These are phyloP conservation scores for Pygocentrus nattereri DNA, from an alignment of 2,797 vertebrate genomes.

Conservation along the genomic window DNA sequence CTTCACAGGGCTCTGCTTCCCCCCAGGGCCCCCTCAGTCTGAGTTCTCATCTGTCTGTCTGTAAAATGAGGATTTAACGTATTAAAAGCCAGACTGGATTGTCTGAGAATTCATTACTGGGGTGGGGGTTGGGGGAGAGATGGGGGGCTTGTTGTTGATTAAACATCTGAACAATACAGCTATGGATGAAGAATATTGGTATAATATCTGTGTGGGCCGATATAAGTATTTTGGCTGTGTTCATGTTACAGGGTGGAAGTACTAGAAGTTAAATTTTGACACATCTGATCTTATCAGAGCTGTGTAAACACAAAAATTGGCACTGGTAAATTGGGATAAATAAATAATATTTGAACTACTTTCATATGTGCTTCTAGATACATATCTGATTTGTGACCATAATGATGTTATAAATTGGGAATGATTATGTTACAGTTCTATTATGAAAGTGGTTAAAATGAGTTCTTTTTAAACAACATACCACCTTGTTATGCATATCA, in stretches of 20 bases:
- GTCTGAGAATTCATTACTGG: slow-evolving; percentile 19
- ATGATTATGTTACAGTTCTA: too few relatives aligned
- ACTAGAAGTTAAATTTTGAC: background rate
- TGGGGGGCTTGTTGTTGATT: slow-evolving; percentile 37
- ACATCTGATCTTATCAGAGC: background rate
- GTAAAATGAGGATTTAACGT: slow-evolving; percentile 38
- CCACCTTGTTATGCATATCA: too few relatives aligned
- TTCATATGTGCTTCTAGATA: too few relatives aligned
- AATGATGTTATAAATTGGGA: too few relatives aligned
- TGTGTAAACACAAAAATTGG: background rate
- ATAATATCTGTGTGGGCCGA: background rate
- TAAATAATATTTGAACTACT: too few relatives aligned
- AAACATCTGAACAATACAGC: background rate
- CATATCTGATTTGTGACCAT: too few relatives aligned
- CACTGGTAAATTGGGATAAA: too few relatives aligned
- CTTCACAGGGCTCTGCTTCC: slow-evolving; percentile 13
- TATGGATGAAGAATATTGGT: slow-evolving; percentile 12
- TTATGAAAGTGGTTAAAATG: too few relatives aligned
- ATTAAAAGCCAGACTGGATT: slow-evolving; percentile 40
- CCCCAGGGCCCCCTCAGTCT: slow-evolving; percentile 1
- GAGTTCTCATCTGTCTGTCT: slow-evolving; percentile 28
- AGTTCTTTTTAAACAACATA: too few relatives aligned
- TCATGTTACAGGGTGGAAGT: too few relatives aligned
- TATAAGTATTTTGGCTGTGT: background rate
- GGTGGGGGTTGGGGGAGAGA: background rate